Evolutionary conservation across 53 echinoderm and acorn worm species (phyloP).

Genomic region (Zoroaster sp.): DNA sequence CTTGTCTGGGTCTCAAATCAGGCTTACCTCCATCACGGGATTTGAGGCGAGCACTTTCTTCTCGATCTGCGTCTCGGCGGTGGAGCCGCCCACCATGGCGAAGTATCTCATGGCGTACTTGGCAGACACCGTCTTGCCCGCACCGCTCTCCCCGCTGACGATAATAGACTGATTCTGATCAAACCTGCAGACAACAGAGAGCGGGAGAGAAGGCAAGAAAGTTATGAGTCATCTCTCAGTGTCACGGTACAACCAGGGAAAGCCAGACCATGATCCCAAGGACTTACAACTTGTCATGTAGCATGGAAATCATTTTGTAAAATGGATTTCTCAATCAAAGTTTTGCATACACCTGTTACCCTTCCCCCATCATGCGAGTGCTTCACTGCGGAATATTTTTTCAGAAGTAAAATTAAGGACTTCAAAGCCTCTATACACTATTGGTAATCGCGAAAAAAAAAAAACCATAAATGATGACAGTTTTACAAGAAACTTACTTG

Average conservation of each 20-base stretch:
- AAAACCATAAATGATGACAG: no score
- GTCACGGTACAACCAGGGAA: neutral
- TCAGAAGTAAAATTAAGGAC: no score
- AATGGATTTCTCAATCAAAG: no score
- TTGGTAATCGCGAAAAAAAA: no score
- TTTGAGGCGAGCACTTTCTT: conserved; percentile 97
- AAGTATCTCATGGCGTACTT: conserved; percentile 99
- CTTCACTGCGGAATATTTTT: no score
- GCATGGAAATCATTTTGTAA: no score
- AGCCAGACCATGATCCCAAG: neutral
- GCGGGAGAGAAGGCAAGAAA: neutral
- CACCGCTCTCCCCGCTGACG: conserved; percentile 98
- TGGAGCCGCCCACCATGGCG: conserved; percentile 89
- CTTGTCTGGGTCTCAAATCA: no score
- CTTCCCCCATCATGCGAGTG: no score
- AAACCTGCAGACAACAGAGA: conserved; percentile 63
- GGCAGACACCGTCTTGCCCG: conserved; percentile 98
- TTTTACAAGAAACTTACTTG: no score
- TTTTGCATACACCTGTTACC: no score
- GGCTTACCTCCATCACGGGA: conserved; percentile 96
- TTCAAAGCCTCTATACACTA: no score
- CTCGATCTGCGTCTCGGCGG: conserved; percentile 90
- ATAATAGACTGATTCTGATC: conserved; percentile 98
- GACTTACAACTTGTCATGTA: no score
- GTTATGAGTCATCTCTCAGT: neutral